Base-by-base conservation (phyloP, 2,888 invertebrate genomes). In the Pollenia labialis region DNA sequence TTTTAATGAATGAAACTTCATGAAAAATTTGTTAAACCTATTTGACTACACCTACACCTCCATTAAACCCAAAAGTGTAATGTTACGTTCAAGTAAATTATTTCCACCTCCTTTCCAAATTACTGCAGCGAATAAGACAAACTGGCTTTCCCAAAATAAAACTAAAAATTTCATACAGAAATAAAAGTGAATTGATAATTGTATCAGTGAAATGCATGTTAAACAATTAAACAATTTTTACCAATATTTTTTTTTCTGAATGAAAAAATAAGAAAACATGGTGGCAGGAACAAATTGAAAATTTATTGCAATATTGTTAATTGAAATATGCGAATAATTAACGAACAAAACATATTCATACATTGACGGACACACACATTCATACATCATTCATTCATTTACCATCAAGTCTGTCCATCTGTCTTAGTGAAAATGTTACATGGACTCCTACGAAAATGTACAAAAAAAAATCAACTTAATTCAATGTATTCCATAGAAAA, bases 251-350 rank as follows among this genome's bases (percentile, higher is more conserved):
- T 32, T 32, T 32, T 32, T 32, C 32, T 32, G 32, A 6, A 32
- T 32, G 32, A 32, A 44, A 48, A 75, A 54, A 44, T 54, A 69
- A 68, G 60, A 75, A 62, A 80, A 71, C 60, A 44, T 80, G 75
- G 81, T 85, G 87, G 84, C 87, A 88, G 87, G 87, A 88, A 88
- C 87, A 85, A 88, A 88, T 88, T 85, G 87, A 79, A 75, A 88
- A 88, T 88, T 85, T 83, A 88, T 88, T 85, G 85, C 85, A 84
- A 84, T 77, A 81, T 84, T 87, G 87, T 77, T 87, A 87, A 87
- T 84, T 84, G 87, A 87, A 77, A 87, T 77, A 84, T 84, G 87
- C 77, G 76, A 87, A 87, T 87, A 87, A 87, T 84, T 87, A 87
- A 87, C 74, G 50, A 81, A 77, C 76, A 79, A 84, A 84, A 81